Conservation (phyloP, 2,797 vertebrate species). For the Halcyon badia region DNA sequence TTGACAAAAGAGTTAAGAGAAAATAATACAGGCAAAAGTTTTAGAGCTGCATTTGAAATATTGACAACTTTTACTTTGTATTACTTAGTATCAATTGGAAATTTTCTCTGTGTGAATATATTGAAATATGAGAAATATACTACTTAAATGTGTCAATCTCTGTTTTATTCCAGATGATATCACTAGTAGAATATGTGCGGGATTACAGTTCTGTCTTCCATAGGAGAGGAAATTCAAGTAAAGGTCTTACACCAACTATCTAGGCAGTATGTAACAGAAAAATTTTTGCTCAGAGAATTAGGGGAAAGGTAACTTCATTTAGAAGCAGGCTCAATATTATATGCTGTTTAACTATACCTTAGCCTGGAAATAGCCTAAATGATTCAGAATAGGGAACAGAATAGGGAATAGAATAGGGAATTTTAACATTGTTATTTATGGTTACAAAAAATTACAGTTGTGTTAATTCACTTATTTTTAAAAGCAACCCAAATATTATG, state of each 20-base stretch:
- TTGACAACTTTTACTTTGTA: background rate
- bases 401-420: slow-evolving; percentile 52
- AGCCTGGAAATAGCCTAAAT: background rate
- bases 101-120: background rate
- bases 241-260: background rate
- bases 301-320: background rate
- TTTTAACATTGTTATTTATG: background rate
- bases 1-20: background rate
- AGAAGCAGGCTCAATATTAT: background rate
- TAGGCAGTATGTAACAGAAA: background rate
- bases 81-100: background rate
- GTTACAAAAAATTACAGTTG: background rate
- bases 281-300: background rate
- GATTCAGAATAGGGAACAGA: slow-evolving; percentile 45
- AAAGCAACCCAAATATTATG: background rate
- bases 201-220: background rate
- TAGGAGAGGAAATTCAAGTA: background rate
- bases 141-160: background rate
- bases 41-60: background rate
- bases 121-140: background rate
- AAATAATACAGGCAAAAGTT: background rate
- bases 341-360: background rate
- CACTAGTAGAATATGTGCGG: background rate
- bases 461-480: background rate
- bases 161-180: background rate